Evolutionary conservation across 2,888 invertebrate genomes (phyloP), one percentile per base, ranked within the genome.

Genomic region (Margaritifera margaritifera): DNA sequence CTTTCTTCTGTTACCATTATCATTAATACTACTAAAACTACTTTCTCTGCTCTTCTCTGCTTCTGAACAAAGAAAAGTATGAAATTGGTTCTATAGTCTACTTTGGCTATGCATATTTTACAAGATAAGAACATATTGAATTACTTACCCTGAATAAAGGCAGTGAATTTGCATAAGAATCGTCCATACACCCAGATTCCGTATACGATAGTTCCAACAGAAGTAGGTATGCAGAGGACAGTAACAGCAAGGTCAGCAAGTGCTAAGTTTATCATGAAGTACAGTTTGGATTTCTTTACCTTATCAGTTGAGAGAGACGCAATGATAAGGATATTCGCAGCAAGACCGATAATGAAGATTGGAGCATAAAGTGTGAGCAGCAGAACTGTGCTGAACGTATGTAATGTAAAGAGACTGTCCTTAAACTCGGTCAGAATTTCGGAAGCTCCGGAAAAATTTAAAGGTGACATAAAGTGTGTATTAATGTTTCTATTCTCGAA

Each of bases 181-280:
- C 73, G 93, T 54, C 93, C 93, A 93, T 95, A 92, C 15, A 83
- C 70, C 89, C 90, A 90, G 22, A 86, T 80, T 56, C 85, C 77
- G 68, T 87, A 84, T 50, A 88, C 82, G 24, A 88, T 87, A 22
- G 84, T 84, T 31, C 84, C 86, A 20, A 88, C 93, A 0, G 94
- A 93, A 19, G 94, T 91, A 0, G 95, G 95, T 50, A 94, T 94
- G 81, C 94, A 94, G 50, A 94, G 92, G n/a, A 94, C 92, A 76
- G 95, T 94, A 55, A 95, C 95, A 51, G 94, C 91, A 75, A 95
- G 91, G 90, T 95, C 95, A 0, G 95, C 94, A 0, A 94, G 91
- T 79, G 95, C 94, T 19, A 94, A 92, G 84, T 94, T 94, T 69
- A 95, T 90, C 84, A 95, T 91, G 81, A 95, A 92, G 25, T 94